Conservation (phyloP, 1,140 invertebrate genomes). For the Argopecten irradians region DNA sequence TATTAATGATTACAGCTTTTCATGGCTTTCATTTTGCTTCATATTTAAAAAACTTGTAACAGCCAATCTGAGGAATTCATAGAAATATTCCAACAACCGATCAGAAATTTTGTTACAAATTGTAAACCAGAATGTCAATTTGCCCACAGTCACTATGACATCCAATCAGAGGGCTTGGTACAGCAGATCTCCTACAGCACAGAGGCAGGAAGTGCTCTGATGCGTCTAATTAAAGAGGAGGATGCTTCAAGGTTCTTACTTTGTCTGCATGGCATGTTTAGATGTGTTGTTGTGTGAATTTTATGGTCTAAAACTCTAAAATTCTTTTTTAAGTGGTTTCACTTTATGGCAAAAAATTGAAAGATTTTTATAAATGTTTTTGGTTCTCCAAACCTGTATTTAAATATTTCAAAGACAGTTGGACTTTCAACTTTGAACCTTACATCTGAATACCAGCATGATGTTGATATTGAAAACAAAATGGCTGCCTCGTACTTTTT, state of each 20-base stretch:
- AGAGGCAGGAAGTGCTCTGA: conserved; percentile 68
- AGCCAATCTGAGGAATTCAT: neutral
- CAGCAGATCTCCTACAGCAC: conserved; percentile 73
- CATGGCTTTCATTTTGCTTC: neutral
- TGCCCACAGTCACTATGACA: conserved; percentile 70
- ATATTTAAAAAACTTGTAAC: neutral
- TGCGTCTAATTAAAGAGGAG: conserved; percentile 69
- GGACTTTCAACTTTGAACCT: neutral
- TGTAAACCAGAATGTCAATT: neutral
- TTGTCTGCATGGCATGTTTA: conserved; percentile 24
- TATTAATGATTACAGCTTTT: neutral
- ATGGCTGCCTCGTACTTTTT: too few relatives aligned
- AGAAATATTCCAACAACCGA: neutral
- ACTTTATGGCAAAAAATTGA: too few relatives aligned
- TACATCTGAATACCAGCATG: neutral
- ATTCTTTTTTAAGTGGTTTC: neutral
- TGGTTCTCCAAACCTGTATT: neutral
- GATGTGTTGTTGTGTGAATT: neutral
- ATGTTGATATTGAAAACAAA: neutral
- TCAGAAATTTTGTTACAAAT: neutral
- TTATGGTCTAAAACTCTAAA: neutral
- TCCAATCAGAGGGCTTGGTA: conserved; percentile 70
- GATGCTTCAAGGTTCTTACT: conserved; percentile 65
- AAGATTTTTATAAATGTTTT: neutral
- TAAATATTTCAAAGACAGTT: neutral